Evolutionary conservation across 2,113 vertebrate species (phyloP).

Genomic region (Charina bottae): DNA sequence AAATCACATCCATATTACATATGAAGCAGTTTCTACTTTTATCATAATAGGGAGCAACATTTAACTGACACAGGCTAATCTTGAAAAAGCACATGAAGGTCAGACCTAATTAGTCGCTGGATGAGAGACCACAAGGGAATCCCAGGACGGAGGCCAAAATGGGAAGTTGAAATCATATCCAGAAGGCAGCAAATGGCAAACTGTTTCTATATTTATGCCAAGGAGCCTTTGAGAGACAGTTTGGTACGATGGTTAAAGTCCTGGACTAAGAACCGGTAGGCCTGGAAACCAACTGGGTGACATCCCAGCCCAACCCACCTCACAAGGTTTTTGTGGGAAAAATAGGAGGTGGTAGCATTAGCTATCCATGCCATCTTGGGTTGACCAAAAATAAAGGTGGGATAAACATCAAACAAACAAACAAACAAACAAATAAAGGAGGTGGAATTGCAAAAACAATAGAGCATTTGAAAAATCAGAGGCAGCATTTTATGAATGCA

Average conservation of each 20-base stretch:
- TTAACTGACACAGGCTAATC: background rate
- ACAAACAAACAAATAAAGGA: background rate
- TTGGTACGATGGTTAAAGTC: background rate
- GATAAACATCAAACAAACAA: background rate
- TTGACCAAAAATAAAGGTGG: background rate
- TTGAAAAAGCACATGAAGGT: background rate
- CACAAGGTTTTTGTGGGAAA: background rate
- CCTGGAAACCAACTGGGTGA: background rate
- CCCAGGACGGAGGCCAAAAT: background rate
- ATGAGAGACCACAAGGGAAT: background rate
- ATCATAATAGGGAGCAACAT: background rate
- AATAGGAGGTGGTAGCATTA: background rate
- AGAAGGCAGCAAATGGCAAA: background rate
- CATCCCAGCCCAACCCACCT: background rate
- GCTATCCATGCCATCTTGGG: background rate
- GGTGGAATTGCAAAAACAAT: background rate
- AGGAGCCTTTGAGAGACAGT: background rate
- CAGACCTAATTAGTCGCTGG: background rate
- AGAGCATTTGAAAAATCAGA: background rate
- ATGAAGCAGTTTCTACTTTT: background rate
- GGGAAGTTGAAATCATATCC: background rate
- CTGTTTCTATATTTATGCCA: background rate
- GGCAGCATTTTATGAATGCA: background rate
- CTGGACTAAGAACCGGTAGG: background rate
- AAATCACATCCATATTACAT: background rate